Evolutionary conservation across 2,113 vertebrate genomes (phyloP).

Genomic region (Anarrhichthys ocellatus): DNA sequence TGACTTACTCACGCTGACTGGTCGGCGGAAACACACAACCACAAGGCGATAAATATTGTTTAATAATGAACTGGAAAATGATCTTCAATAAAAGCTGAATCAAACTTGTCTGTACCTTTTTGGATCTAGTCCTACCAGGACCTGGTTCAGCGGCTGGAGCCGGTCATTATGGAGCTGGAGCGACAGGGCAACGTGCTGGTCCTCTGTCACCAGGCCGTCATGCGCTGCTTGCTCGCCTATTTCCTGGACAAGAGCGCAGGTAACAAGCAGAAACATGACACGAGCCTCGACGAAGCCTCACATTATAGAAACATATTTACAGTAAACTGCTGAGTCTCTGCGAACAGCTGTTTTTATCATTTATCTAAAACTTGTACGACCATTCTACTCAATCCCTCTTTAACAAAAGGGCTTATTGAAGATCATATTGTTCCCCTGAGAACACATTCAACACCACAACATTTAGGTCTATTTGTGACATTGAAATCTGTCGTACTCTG

Average conservation of each 20-base stretch:
- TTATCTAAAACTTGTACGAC: not conserved
- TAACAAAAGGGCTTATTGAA: no score
- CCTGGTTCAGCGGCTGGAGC: slow-evolving; percentile 95
- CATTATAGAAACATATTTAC: not conserved
- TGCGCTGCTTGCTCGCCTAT: slow-evolving; percentile 96
- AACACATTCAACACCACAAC: not conserved
- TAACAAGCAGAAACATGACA: slow-evolving; percentile 58
- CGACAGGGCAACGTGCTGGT: slow-evolving; percentile 95
- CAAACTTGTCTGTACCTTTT: not conserved
- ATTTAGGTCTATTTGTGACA: no score
- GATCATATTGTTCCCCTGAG: not conserved
- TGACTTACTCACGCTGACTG: no score
- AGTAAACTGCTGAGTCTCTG: not conserved
- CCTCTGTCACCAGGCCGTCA: slow-evolving; percentile 97
- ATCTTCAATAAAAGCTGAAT: not conserved
- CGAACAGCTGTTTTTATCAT: not conserved
- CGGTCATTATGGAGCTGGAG: slow-evolving; percentile 97
- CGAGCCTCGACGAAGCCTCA: not conserved
- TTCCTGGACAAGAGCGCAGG: slow-evolving; percentile 96
- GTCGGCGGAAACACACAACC: no score
- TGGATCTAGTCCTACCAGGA: slow-evolving; percentile 94
- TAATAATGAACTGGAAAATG: not conserved
- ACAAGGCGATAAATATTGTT: not conserved
- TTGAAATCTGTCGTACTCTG: no score
- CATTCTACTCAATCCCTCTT: no score